These are phyloP conservation scores for Chymomyza fuscimana DNA, from an alignment of 2,888 invertebrate species.

Conservation along the genomic window DNA sequence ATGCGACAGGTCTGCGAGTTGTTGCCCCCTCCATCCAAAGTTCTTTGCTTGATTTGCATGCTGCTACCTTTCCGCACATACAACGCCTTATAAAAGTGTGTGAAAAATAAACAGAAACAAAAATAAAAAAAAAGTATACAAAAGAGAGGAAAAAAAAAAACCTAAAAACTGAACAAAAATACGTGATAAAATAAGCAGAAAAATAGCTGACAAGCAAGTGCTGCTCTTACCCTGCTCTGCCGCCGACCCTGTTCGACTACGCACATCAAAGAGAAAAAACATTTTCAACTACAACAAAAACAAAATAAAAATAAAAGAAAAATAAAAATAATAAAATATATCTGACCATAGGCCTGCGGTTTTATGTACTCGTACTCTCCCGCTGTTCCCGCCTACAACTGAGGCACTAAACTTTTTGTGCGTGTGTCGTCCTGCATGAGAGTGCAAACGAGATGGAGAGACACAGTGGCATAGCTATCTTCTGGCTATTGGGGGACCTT, in stretches of 20 bases:
- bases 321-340: conserved; percentile 65
- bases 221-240: not conserved
- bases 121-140: conserved; percentile 10
- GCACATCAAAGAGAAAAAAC: conserved; percentile 12
- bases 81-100: conserved; percentile 24
- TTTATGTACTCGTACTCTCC: not conserved
- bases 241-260: not conserved
- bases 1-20: not conserved
- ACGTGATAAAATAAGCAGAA: conserved; percentile 69
- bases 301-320: conserved; percentile 25
- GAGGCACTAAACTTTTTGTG: not conserved
- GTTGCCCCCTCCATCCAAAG: not conserved
- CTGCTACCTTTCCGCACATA: conserved; percentile 59
- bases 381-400: too few relatives aligned
- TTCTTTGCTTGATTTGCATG: conserved; percentile 68
- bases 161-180: conserved; percentile 36
- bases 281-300: conserved; percentile 13
- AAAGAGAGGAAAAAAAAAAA: conserved; percentile 6
- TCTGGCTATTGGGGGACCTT: too few relatives aligned
- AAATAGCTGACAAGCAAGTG: conserved; percentile 59
- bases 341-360: conserved; percentile 54
- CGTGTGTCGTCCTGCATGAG: not conserved
- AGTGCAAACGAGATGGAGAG: too few relatives aligned
- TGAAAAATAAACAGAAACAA: conserved; percentile 37
- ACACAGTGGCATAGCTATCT: too few relatives aligned